Percentiles rank a stretch among this genome's conserved stretches.
These are phyloP conservation scores for Holocentrus rufus DNA, from an alignment of 2,797 vertebrate species.

Conservation along the genomic window DNA sequence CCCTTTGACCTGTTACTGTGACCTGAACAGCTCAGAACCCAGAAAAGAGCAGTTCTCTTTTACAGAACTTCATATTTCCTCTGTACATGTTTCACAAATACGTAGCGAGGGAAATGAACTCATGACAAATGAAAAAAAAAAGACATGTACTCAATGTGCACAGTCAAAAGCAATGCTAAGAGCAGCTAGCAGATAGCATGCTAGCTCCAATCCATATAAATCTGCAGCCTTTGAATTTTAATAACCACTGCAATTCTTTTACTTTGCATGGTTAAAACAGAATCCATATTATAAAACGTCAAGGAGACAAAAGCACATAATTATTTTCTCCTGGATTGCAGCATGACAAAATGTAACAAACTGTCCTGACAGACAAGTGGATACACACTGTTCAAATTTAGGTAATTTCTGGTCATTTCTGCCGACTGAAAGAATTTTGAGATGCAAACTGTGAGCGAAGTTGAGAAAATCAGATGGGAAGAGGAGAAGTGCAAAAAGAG, in stretches of 20 bases:
- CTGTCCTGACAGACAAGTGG: not conserved
- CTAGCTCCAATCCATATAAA: not conserved
- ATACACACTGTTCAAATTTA: not conserved
- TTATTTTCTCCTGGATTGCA: not conserved
- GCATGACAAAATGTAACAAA: conserved; percentile 13
- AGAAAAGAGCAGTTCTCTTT: conserved; percentile 59
- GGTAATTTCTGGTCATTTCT: not conserved
- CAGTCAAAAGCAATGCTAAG: not conserved
- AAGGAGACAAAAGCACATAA: not conserved
- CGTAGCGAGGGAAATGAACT: conserved; percentile 3
- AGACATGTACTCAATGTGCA: not conserved
- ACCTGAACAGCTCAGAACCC: conserved; percentile 38
- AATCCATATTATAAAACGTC: too few species aligned
- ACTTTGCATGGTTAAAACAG: too few species aligned
- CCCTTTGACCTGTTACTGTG: conserved; percentile 40
- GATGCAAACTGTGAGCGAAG: not conserved
- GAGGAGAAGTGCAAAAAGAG: conserved; percentile 11
- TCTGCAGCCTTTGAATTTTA: not conserved
- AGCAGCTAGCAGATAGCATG: too few species aligned
- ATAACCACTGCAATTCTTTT: too few species aligned
- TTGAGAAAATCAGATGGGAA: conserved; percentile 6
- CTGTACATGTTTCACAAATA: conserved; percentile 42
- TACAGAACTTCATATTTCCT: conserved; percentile 53
- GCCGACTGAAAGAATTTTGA: not conserved
- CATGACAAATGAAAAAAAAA: conserved; percentile 28